Percentiles rank a stretch among this genome's conserved stretches.
phyloP scores from a whole-genome alignment of 2,113 vertebrate genomes.

The Ictalurus furcatus region DNA sequence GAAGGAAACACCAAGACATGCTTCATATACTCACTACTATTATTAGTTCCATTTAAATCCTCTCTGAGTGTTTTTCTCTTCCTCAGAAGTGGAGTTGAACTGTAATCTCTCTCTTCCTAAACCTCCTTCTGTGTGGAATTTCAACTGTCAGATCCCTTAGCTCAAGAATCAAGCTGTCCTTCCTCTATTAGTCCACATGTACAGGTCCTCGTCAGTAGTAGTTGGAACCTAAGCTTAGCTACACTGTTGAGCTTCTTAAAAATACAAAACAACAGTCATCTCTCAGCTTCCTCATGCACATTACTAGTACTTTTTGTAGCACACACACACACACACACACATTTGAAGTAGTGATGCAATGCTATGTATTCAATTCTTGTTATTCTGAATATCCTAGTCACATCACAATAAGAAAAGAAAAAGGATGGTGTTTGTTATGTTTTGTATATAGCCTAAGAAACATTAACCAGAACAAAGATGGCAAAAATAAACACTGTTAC shows the following conservation, averaged over 20 bases:
- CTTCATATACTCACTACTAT: neutral
- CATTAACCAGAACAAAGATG: neutral
- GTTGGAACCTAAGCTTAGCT: neutral
- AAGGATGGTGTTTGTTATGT: neutral
- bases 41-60: slow-evolving; percentile 8
- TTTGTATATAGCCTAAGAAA: neutral
- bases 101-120: slow-evolving; percentile 22
- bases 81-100: neutral
- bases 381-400: neutral
- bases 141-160: neutral
- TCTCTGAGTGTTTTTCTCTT: neutral
- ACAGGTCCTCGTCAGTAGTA: neutral
- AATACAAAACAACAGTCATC: neutral
- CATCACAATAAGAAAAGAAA: neutral
- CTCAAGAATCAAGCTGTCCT: neutral
- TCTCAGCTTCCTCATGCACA: neutral
- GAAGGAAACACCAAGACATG: neutral
- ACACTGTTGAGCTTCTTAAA: neutral
- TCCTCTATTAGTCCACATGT: neutral
- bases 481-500: neutral
- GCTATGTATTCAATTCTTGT: neutral
- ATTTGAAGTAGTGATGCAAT: neutral
- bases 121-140: neutral
- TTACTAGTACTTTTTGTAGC: neutral
- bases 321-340: neutral